phyloP scores from a whole-genome alignment of 2,888 invertebrate genomes.

The Aphidius colemani region DNA sequence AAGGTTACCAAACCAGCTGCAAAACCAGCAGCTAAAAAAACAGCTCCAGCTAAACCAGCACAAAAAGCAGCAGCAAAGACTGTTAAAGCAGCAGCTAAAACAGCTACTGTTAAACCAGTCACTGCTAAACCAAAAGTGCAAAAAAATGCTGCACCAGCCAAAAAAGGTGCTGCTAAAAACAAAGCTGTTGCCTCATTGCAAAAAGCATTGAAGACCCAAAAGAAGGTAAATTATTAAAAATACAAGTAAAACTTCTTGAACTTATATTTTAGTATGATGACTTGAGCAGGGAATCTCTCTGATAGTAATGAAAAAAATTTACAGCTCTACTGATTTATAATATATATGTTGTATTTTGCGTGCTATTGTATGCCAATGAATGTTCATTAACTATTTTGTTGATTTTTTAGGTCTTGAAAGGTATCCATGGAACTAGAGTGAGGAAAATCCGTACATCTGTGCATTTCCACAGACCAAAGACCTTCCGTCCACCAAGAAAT shows the following conservation, averaged over 20 bases:
- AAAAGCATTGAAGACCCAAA: constrained; percentile 84
- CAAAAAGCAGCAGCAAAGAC: constrained; percentile 54
- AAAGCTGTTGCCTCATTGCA: constrained; percentile 67
- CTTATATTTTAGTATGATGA: not conserved
- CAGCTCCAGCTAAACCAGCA: constrained; percentile 36
- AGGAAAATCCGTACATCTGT: constrained; percentile 94
- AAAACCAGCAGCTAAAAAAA: constrained; percentile 36
- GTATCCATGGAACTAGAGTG: constrained; percentile 84
- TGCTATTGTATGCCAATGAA: too few species aligned
- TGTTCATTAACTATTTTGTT: not conserved
- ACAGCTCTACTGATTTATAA: too few species aligned
- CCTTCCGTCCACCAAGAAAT: constrained; percentile 85
- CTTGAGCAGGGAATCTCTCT: not conserved
- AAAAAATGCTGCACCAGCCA: constrained; percentile 62
- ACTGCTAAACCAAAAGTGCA: constrained; percentile 58
- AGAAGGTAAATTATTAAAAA: too few species aligned
- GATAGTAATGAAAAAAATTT: not conserved
- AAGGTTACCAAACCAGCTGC: constrained; percentile 53
- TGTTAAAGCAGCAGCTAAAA: constrained; percentile 50
- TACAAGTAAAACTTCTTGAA: too few species aligned
- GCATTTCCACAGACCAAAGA: constrained; percentile 94
- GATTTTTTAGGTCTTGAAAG: constrained; percentile 78
- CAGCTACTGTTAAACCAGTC: constrained; percentile 49
- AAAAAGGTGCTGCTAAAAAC: constrained; percentile 55
- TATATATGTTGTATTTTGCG: too few species aligned